phyloP scores from a whole-genome alignment of 2,888 invertebrate genomes.

The Microchrysa polita region DNA sequence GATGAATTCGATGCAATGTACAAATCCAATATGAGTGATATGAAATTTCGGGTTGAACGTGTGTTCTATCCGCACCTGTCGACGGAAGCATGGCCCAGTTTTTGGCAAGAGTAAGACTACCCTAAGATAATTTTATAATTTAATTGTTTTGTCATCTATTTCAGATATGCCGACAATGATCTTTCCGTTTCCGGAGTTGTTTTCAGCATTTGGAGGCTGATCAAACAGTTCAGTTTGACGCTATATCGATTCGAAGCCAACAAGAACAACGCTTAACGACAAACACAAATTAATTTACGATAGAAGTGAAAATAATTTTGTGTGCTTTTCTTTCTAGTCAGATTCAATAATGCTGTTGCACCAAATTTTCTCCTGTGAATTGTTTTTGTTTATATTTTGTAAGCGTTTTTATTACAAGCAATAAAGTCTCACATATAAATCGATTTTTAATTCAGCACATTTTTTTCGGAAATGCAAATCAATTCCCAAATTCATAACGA shows the following conservation, averaged over 20 bases:
- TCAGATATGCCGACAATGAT: constrained; percentile 45
- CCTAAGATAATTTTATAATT: no score
- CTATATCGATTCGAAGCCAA: constrained; percentile 59
- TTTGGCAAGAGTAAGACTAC: constrained; percentile 63
- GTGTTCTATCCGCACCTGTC: constrained; percentile 81
- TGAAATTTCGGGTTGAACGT: constrained; percentile 67
- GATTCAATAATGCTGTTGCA: no score
- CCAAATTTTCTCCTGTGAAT: no score
- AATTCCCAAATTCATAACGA: no score
- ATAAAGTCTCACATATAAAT: no score
- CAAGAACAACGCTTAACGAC: not conserved
- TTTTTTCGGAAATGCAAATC: no score
- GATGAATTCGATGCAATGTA: constrained; percentile 67
- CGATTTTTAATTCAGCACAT: no score
- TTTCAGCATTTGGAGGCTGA: constrained; percentile 61
- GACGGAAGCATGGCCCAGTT: constrained; percentile 76
- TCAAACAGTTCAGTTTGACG: constrained; percentile 67
- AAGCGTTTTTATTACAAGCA: no score
- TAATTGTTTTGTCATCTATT: not conserved
- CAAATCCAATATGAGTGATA: constrained; percentile 62
- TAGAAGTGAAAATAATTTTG: no score
- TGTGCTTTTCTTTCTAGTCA: no score
- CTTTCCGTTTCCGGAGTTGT: constrained; percentile 55
- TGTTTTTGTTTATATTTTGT: no score
- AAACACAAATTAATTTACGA: no score